Base-by-base conservation (phyloP, 2,113 vertebrate genomes). In the Ondatra zibethicus region DNA sequence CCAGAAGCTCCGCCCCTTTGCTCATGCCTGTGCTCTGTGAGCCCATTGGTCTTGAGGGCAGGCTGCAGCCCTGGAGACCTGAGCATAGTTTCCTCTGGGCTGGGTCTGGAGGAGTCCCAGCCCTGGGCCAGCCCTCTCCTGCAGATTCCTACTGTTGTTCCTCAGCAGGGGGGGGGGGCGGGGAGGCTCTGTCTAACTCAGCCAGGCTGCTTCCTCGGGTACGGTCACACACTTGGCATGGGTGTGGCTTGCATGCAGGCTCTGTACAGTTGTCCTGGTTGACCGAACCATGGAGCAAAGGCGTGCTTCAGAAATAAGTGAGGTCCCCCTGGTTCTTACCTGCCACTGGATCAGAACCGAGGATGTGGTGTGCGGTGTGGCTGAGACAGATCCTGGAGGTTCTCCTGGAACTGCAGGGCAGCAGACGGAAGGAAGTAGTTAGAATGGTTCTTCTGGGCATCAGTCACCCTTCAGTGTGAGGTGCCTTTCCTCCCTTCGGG, bases 331-430 rank as follows among this genome's bases (percentile, higher is more conserved):
- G 1, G 50, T 13, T 82, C 98, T 96, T 98, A 99, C 99, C 99
- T 99, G 99, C 99, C 99, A 99, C 97, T 99, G 99, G 97, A 99
- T 99, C 91, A 99, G 98, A 70, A 99, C 99, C 0, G 99, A 99
- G 61, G 99, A 99, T 5, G 99, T 99, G 0, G 99, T 99, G 87
- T 99, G 99, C 0, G 99, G 99, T 58, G 99, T 99, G 88, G 99
- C 99, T 0, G 98, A 98, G 47, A 99, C 98, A 47, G 99, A 99
- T 81, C 98, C 97, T n/a, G 99, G 99, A 70, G 99, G 99, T 90
- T 99, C 99, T 76, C 98, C 99, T 13, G 99, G 99, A 97, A 99
- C 99, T 99, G 98, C 76, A 98, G 92, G 89, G 27, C 52, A 66
- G 92, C 29, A 90, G 3, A 14, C 0, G 3, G 50, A 63, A 29